Evolutionary conservation across 2,888 invertebrate species (phyloP).

Genomic region (Acronicta leporina): DNA sequence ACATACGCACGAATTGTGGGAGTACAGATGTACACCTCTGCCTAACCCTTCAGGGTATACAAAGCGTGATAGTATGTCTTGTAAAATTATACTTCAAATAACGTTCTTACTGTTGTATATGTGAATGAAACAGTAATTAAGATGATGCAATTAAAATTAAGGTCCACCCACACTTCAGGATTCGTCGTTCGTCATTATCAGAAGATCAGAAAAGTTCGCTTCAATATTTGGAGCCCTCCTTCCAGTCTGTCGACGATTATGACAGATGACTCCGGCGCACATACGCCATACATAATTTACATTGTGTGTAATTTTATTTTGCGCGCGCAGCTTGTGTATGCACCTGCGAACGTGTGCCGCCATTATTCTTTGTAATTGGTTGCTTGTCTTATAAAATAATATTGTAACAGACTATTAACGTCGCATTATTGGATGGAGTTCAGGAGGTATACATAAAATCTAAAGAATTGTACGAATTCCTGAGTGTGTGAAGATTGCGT

Average conservation of each 20-base stretch:
- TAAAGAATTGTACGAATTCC: slow-evolving; percentile 26
- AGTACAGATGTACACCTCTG: no score
- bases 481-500: slow-evolving; percentile 5
- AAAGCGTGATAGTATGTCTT: not conserved
- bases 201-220: slow-evolving; percentile 4
- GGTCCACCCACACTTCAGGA: not conserved
- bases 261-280: slow-evolving; percentile 50
- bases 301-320: slow-evolving; percentile 54
- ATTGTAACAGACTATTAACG: slow-evolving; percentile 51
- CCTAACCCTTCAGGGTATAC: not conserved
- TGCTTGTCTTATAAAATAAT: slow-evolving; percentile 57
- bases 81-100: not conserved
- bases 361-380: slow-evolving; percentile 71
- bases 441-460: slow-evolving; percentile 35
- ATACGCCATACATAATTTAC: slow-evolving; percentile 58
- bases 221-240: slow-evolving; percentile 10
- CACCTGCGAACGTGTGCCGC: slow-evolving; percentile 66
- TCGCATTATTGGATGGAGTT: slow-evolving; percentile 50
- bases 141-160: slow-evolving; percentile 7
- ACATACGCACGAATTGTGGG: no score
- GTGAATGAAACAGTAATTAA: not conserved
- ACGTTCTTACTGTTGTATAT: no score
- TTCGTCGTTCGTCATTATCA: slow-evolving; percentile 11
- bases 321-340: slow-evolving; percentile 67
- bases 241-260: slow-evolving; percentile 43